Evolutionary conservation across 2,888 invertebrate species (phyloP), one percentile per base, ranked within the genome.

Genomic region (Ornithoptera priamus): DNA sequence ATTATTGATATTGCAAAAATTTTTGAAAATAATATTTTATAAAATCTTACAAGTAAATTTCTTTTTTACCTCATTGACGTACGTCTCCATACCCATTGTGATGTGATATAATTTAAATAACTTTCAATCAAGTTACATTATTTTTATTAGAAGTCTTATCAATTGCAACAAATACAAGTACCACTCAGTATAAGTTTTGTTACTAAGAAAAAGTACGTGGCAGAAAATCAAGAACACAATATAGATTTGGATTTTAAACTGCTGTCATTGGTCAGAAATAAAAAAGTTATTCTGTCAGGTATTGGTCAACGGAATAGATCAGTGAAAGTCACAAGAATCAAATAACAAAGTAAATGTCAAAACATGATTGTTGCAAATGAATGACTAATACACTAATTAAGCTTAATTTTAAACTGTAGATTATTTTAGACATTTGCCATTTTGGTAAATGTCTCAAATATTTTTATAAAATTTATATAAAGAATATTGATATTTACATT

Each of bases 61-160:
- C 50, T 17, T 50, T 18, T 3, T 36, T 82, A 89, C 89, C 84
- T 76, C 77, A 76, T 72, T 77, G 17, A 75, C 79, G 74, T 79
- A 75, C 75, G 85, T 87, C 73, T 88, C 88, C 84, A 88, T 83
- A 62, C 89, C 89, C 89, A 89, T 89, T 76, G 75, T 85, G 42
- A 50, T 30, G 18, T 17, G 18, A 50, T n/a, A 50, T 50, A 50
- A 18, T 50, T 50, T 15, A 0, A 50, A 17, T 50, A 50, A 5
- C 15, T 50, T 50, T 17, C 18, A 39, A 22, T 39, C 10, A 12
- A 42, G n/a, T 30, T 24, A 18, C 30, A 30, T 17, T 60, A 30
- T 36, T 58, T 58, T 3, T 0, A 20, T 58, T n/a, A 24, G 22
- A 15, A 58, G 58, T 58, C 2, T 15, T 12, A 58, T 46, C 39